Conservation (phyloP, 2,113 vertebrate species). For the Dromaius novaehollandiae region DNA sequence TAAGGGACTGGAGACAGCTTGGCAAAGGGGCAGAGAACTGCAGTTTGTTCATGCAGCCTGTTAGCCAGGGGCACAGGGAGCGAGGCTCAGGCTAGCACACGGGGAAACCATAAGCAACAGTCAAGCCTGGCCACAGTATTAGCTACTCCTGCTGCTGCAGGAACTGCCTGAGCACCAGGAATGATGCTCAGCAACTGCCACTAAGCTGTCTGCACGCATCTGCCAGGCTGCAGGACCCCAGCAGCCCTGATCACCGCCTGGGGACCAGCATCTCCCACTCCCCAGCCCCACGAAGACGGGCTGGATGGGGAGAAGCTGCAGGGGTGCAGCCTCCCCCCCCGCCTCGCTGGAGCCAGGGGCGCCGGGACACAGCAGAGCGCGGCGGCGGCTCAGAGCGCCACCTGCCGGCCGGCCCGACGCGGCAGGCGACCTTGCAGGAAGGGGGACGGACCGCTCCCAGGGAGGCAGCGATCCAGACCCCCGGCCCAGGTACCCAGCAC, state of each 20-base stretch:
- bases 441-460: not conserved
- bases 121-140: not conserved
- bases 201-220: not conserved
- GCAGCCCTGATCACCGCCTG: fast-evolving
- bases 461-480: not conserved
- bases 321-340: not conserved
- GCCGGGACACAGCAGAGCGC: not conserved
- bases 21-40: not conserved
- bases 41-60: fast-evolving
- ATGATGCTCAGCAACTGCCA: fast-evolving
- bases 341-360: fast-evolving
- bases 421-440: not conserved
- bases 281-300: not conserved
- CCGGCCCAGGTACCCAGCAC: not conserved
- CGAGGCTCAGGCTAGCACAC: not conserved
- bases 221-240: not conserved
- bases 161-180: not conserved
- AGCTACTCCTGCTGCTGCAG: not conserved
- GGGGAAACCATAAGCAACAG: not conserved
- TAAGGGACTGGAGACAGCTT: not conserved
- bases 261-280: not conserved
- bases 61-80: too few species aligned
- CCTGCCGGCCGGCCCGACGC: fast-evolving
- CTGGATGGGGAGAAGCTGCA: not conserved
- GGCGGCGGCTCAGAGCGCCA: not conserved